phyloP scores from a whole-genome alignment of 2,797 vertebrate genomes.

The Cebuella pygmaea region DNA sequence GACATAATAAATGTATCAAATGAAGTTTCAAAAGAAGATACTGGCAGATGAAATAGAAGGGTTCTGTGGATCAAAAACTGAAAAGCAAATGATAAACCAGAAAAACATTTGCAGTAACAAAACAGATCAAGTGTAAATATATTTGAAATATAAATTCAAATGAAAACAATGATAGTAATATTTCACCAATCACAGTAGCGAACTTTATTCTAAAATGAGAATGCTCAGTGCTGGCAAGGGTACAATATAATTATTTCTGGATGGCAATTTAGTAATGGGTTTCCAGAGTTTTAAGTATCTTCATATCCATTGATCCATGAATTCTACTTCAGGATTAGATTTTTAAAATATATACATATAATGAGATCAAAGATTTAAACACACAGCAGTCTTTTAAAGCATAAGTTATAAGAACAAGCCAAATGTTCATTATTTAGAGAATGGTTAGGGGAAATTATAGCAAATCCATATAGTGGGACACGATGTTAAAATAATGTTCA shows the following conservation, averaged over 20 bases:
- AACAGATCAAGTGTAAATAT: constrained; percentile 12
- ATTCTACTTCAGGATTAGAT: constrained; percentile 44
- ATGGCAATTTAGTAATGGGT: not conserved
- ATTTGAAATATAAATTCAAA: constrained; percentile 40
- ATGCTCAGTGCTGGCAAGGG: not conserved
- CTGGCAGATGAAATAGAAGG: not conserved
- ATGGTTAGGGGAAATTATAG: not conserved
- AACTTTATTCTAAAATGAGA: constrained; percentile 17
- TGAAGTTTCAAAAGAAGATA: constrained; percentile 32
- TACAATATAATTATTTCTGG: not conserved
- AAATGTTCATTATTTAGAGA: not conserved
- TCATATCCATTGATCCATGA: constrained; percentile 28
- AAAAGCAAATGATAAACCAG: constrained; percentile 32
- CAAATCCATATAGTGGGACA: not conserved
- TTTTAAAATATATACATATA: constrained; percentile 41
- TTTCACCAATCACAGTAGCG: not conserved
- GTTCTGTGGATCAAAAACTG: not conserved
- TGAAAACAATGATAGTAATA: not conserved
- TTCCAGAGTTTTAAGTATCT: constrained; percentile 50
- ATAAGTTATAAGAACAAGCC: constrained; percentile 8
- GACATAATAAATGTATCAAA: not conserved
- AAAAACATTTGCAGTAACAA: not conserved
- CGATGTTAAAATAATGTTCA: not conserved
- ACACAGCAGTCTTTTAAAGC: not conserved
- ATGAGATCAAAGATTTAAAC: constrained; percentile 24